Base-by-base conservation (phyloP, 2,113 vertebrate species). In the Plectropomus leopardus region DNA sequence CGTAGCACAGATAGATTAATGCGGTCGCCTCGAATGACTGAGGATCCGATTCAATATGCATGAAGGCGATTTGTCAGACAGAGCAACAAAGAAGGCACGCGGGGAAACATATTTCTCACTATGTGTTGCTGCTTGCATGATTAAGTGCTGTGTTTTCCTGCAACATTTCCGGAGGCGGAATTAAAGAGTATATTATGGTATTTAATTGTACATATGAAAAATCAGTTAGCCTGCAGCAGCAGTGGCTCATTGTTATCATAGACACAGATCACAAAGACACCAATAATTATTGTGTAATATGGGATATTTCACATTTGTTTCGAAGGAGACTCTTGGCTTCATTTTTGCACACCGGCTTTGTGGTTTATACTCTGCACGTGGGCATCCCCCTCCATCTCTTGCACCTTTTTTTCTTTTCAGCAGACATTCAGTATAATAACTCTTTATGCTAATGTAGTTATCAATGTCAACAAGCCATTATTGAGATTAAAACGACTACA, bases 11-110 rank as follows among this genome's bases (percentile, higher is more conserved):
- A 59, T 64, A 77, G 60, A 85, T 66, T 15, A 50, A 11, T 40
- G 67, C 54, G 63, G 73, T 84, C 77, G 34, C 70, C 77, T 79
- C 70, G 63, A 36, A 76, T 86, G 67, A 77, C 79, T 57, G 82
- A 67, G 61, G 73, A 67, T 86, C 59, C 24, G 72, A 66, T 85
- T 59, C 84, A 88, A 88, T 85, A 83, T 89, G 84, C 87, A 86
- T 73, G 72, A 78, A 45, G 71, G 53, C 57, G 74, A 87, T 91
- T 91, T 91, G 86, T 90, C 78, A 88, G 80, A 80, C 82, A 54
- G 86, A 7, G 80, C 78, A 91, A 93, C 93, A 92, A 92, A 92
- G 88, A 60, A 87, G 72, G 55, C 84, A 59, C 53, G 77, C 64
- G 75, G 69, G 68, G 72, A 15, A 55, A 84, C 67, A 82, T 11